Evolutionary conservation across 1,140 invertebrate genomes (phyloP), one percentile per base, ranked within the genome.

Genomic region (Venustaconcha ellipsiformis): DNA sequence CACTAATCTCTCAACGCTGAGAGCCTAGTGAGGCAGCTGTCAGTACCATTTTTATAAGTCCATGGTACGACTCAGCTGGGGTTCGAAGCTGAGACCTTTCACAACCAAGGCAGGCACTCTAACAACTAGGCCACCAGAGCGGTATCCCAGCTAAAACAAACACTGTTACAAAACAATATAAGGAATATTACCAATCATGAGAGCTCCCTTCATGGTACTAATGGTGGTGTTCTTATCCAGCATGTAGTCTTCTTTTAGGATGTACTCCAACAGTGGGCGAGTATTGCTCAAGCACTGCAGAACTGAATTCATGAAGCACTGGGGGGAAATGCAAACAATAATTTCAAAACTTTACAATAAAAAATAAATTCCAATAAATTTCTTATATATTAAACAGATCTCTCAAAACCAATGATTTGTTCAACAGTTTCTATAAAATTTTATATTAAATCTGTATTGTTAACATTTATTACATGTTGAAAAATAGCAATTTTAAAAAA

Each of bases 251-350:
- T 96, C 94, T 91, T 92, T 72, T 37, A 93, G 82, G 67, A 95
- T 89, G 86, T 95, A 96, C 81, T 96, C 95, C 58, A 96, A 89
- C 56, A 97, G 90, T 37, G 93, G 93, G 86, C 92, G 92, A 17
- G 95, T 97, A 89, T 97, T 96, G 82, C 95, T 96, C 83, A 99
- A 90, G 87, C 97, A 98, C 92, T 99, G 97, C 15, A 98, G 92
- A 26, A 99, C 95, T 79, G 95, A 96, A 92, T 98, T 98, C 96
- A 99, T 98, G 90, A 98, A 99, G 90, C 97, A 99, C 90, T 94
- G 90, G 65, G 87, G 91, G 78, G 85, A 71, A 66, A 78, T 63
- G 70, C 75, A 14, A 14, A 20, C 63, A 67, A 69, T 55, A n/a
- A 48, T 55, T 67, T 26, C 55, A 57, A 69, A 20, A 62, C 18